phyloP scores from a whole-genome alignment of 2,797 vertebrate species.

The Diceros bicornis region DNA sequence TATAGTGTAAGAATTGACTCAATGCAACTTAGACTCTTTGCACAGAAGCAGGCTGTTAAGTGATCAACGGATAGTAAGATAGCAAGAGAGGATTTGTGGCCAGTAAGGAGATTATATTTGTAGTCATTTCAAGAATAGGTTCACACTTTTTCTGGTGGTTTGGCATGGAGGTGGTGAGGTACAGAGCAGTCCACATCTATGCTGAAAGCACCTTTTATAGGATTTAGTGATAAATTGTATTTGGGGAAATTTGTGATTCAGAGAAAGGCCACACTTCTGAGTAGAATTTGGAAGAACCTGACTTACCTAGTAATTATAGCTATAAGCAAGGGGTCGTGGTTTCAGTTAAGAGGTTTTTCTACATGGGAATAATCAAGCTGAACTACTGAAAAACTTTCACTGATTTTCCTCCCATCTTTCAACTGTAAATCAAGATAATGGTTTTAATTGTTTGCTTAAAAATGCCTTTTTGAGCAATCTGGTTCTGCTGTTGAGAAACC shows the following conservation, averaged over 20 bases:
- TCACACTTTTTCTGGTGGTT: not conserved
- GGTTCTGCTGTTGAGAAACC: slow-evolving; percentile 24
- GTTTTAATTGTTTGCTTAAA: slow-evolving; percentile 45
- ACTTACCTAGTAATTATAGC: slow-evolving; percentile 22
- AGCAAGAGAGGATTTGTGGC: not conserved
- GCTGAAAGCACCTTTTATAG: not conserved
- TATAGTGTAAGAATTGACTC: not conserved
- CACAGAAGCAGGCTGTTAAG: not conserved
- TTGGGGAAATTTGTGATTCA: not conserved
- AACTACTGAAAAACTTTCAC: slow-evolving; percentile 42
- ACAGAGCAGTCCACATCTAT: not conserved
- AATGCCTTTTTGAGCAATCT: not conserved
- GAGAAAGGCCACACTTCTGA: not conserved
- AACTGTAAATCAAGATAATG: slow-evolving; percentile 17
- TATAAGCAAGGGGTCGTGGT: slow-evolving; percentile 21
- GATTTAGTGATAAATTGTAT: not conserved
- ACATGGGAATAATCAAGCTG: slow-evolving; percentile 22
- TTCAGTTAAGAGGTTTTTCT: slow-evolving; percentile 49
- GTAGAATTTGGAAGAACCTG: not conserved
- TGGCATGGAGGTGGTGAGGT: not conserved
- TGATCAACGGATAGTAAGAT: not conserved
- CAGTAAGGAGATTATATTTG: not conserved
- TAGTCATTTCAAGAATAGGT: not conserved
- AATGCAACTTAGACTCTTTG: not conserved
- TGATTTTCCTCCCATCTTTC: slow-evolving; percentile 37